Conservation (phyloP, 2,888 invertebrate species). For the Adelphocoris suturalis region DNA sequence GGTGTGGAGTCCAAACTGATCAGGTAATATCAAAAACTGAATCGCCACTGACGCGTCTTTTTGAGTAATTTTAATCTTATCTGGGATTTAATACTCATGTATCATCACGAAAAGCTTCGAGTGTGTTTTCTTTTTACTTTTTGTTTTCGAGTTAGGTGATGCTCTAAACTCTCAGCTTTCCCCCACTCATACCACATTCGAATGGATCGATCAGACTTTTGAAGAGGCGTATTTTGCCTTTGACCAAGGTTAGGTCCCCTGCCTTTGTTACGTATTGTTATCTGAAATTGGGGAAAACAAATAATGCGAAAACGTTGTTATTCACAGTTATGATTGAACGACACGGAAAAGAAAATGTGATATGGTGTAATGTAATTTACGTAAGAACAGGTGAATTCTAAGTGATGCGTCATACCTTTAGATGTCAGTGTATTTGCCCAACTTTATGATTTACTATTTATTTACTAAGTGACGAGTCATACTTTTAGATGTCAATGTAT, state of each 20-base stretch:
- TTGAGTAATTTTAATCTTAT: conserved; percentile 4
- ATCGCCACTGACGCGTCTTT: not conserved
- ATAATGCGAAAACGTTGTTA: not conserved
- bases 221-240: not conserved
- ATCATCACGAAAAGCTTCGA: not conserved
- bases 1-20: not conserved
- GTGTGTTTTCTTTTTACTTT: not conserved
- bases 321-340: no score
- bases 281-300: not conserved
- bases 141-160: not conserved
- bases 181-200: not conserved
- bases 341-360: no score
- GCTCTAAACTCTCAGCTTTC: not conserved
- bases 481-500: no score
- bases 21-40: not conserved
- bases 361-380: no score
- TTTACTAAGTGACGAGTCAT: no score
- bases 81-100: not conserved
- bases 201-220: not conserved
- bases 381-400: no score
- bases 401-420: no score
- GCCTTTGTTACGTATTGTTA: not conserved
- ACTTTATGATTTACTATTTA: no score
- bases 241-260: not conserved
- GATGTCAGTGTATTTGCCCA: no score